These are phyloP conservation scores for Chelonoidis abingdonii DNA, from an alignment of 2,113 vertebrate genomes.

Conservation along the genomic window DNA sequence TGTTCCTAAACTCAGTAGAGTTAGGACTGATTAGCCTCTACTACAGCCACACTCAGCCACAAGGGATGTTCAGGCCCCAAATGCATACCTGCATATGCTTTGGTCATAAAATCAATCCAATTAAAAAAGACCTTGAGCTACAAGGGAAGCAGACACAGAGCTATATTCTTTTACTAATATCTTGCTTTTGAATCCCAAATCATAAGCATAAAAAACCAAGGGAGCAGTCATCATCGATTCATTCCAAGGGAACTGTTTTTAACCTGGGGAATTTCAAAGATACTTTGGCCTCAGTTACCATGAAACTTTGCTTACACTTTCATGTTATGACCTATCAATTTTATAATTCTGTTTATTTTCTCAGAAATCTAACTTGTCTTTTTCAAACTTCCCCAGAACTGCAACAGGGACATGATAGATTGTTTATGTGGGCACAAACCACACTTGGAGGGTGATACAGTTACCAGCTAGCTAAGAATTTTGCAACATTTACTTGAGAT, in stretches of 20 bases:
- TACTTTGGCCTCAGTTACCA: neutral
- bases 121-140: neutral
- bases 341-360: neutral
- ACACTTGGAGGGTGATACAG: neutral
- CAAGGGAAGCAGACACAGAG: neutral
- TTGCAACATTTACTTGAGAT: constrained; percentile 13
- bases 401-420: neutral
- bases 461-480: neutral
- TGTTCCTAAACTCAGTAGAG: neutral
- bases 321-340: neutral
- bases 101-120: neutral
- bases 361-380: neutral
- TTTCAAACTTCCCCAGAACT: neutral
- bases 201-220: neutral
- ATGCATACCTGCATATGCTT: neutral
- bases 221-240: neutral
- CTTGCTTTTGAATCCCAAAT: neutral
- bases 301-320: neutral
- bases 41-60: neutral
- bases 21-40: neutral
- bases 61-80: neutral
- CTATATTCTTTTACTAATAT: neutral
- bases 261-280: neutral
- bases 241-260: neutral
- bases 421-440: neutral